Evolutionary conservation across 2,888 invertebrate genomes (phyloP).

Genomic region (Folsomia manolachei): DNA sequence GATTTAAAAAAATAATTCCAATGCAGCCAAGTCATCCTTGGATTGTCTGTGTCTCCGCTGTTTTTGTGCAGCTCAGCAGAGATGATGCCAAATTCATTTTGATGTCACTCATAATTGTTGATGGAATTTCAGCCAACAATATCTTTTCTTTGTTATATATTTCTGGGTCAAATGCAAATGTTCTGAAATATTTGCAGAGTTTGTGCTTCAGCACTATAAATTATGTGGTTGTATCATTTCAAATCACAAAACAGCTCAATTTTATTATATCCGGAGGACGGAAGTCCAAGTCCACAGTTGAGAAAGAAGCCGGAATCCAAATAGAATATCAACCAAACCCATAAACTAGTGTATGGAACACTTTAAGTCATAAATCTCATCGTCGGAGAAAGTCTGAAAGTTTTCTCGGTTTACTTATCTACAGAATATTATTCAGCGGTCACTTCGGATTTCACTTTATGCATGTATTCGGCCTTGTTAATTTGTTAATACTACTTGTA

Average conservation of each 20-base stretch:
- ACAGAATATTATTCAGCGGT: background rate
- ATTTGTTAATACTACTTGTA: background rate
- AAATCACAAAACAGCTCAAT: background rate
- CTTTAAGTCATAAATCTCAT: constrained; percentile 41
- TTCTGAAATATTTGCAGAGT: background rate
- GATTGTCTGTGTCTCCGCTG: background rate
- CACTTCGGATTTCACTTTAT: background rate
- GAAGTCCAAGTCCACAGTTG: background rate
- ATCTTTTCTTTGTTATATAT: too few relatives aligned
- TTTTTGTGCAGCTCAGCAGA: background rate
- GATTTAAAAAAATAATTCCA: too few relatives aligned
- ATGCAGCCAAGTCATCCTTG: background rate
- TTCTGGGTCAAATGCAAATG: background rate
- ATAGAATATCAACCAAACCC: constrained; percentile 40
- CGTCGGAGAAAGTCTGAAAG: constrained; percentile 18
- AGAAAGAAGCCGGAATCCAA: background rate
- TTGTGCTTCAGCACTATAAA: background rate
- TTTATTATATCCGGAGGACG: background rate
- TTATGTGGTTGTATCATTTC: background rate
- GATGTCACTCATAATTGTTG: background rate
- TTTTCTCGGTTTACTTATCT: background rate
- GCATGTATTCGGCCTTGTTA: too few relatives aligned
- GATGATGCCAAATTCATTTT: background rate
- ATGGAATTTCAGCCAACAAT: background rate
- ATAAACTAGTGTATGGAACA: constrained; percentile 40